Evolutionary conservation across 2,888 invertebrate species (phyloP).

Genomic region (Oegoconia quadripuncta): DNA sequence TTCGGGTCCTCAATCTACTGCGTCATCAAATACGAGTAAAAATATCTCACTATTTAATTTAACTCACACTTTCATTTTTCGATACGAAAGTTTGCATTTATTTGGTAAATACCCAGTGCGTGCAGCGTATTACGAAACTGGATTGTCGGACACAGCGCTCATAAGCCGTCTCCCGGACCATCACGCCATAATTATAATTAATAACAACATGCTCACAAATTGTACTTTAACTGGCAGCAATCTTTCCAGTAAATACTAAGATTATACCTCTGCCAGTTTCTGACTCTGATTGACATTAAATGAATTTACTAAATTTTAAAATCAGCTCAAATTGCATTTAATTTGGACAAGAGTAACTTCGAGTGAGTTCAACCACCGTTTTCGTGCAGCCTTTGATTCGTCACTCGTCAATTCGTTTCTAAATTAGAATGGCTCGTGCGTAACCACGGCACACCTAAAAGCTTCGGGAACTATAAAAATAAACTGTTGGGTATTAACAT

Average conservation of each 20-base stretch:
- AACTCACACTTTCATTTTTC: too few relatives aligned
- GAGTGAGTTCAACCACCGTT: too few relatives aligned
- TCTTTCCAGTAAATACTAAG: conserved; percentile 36
- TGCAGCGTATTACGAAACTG: conserved; percentile 39
- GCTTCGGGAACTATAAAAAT: conserved; percentile 45
- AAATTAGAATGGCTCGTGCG: conserved; percentile 25
- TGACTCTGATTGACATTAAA: conserved; percentile 37
- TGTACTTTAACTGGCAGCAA: conserved; percentile 40
- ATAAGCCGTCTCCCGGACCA: conserved; percentile 30
- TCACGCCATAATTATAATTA: conserved; percentile 41
- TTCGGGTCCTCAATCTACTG: too few relatives aligned
- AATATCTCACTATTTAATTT: too few relatives aligned
- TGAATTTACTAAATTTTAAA: conserved; percentile 24
- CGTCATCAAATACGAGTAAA: too few relatives aligned
- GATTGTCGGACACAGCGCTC: conserved; percentile 32
- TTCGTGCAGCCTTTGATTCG: conserved; percentile 26
- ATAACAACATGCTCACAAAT: conserved; percentile 50
- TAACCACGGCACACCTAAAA: conserved; percentile 25
- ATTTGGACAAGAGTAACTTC: background rate
- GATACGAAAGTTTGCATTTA: too few relatives aligned
- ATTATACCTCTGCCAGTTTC: conserved; percentile 40
- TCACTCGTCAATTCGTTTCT: conserved; percentile 30
- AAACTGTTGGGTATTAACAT: conserved; percentile 46
- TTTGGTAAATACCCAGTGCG: too few relatives aligned
- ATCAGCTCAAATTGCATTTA: conserved; percentile 1